phyloP scores from a whole-genome alignment of 1,140 invertebrate genomes.

The Lepidurus apus region DNA sequence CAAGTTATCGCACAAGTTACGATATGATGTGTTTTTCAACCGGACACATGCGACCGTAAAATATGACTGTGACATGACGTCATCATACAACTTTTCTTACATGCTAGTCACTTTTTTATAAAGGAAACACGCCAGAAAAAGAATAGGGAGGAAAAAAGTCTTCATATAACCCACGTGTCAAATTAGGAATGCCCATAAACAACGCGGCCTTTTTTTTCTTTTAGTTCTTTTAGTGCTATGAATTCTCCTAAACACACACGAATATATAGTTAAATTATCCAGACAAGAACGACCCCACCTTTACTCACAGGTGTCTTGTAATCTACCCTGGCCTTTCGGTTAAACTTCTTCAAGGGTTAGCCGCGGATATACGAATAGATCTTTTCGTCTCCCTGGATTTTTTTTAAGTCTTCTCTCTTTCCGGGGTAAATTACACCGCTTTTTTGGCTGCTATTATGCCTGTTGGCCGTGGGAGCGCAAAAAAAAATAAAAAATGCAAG shows the following conservation, averaged over 20 bases:
- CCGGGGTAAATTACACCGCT: background rate
- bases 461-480: background rate
- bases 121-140: background rate
- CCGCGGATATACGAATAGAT: background rate
- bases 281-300: background rate
- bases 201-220: background rate
- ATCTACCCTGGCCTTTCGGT: background rate
- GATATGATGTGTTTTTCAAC: background rate
- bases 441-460: background rate
- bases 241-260: background rate
- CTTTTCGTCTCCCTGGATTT: background rate
- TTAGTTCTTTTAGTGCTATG: background rate
- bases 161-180: background rate
- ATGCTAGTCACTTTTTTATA: background rate
- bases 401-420: background rate
- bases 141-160: background rate
- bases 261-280: background rate
- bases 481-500: background rate
- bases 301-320: background rate
- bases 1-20: background rate
- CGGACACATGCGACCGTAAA: background rate
- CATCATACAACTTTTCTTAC: background rate
- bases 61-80: background rate
- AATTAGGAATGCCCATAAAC: conserved; percentile 15
- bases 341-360: background rate